These are phyloP conservation scores for Berghia stephanieae DNA, from an alignment of 1,140 invertebrate species.

Conservation along the genomic window DNA sequence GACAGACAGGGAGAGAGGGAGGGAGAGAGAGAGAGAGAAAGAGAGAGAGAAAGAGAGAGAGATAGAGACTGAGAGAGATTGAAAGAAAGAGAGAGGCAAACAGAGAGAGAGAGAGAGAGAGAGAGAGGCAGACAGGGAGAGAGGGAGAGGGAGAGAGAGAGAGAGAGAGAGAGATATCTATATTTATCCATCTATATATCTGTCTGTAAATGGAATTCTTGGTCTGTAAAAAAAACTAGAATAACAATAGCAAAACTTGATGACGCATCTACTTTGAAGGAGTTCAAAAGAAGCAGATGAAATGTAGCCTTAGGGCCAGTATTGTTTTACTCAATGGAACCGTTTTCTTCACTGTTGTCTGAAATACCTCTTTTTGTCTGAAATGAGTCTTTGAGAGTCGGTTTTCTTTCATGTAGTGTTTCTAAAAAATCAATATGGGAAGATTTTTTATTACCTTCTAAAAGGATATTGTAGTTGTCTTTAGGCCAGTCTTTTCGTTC, in stretches of 20 bases:
- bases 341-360: too few species aligned
- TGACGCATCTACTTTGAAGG: background rate
- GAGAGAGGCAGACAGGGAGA: background rate
- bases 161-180: slow-evolving; percentile 5
- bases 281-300: background rate
- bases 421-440: too few species aligned
- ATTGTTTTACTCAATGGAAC: background rate
- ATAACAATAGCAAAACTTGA: background rate
- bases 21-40: background rate
- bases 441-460: too few species aligned
- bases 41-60: background rate
- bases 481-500: too few species aligned
- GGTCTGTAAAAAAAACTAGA: background rate
- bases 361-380: too few species aligned
- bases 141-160: background rate
- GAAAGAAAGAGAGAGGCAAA: background rate
- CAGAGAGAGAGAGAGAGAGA: background rate
- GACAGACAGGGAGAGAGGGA: background rate
- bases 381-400: too few species aligned
- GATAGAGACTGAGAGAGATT: background rate
- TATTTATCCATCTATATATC: too few species aligned
- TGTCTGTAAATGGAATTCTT: too few species aligned
- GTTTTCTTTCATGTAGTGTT: too few species aligned
- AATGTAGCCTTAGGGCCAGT: background rate
- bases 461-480: too few species aligned